Evolutionary conservation across 2,888 invertebrate species (phyloP).

Genomic region (Plusia festucae): DNA sequence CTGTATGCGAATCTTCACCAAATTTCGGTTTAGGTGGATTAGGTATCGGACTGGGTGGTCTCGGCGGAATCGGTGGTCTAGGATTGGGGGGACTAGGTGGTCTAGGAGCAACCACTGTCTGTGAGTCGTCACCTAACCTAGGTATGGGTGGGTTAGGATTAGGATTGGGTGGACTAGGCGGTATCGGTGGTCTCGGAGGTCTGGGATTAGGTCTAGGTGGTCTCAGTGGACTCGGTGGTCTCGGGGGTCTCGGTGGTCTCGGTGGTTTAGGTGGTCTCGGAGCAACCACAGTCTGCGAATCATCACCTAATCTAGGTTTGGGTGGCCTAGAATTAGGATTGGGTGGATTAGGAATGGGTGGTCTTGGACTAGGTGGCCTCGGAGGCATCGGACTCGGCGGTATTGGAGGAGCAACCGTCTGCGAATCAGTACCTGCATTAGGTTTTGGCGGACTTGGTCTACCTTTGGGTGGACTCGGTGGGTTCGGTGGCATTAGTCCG

Average conservation of each 20-base stretch:
- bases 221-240: slow-evolving; percentile 21
- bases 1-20: slow-evolving; percentile 25
- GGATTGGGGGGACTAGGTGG: slow-evolving; percentile 6
- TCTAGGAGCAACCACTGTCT: not conserved
- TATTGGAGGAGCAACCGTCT: slow-evolving; percentile 6
- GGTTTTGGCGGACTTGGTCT: not conserved
- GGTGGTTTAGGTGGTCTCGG: slow-evolving; percentile 14
- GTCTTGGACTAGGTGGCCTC: slow-evolving; percentile 17
- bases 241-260: slow-evolving; percentile 17
- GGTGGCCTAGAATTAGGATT: slow-evolving; percentile 25
- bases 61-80: slow-evolving; percentile 1
- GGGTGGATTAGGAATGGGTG: slow-evolving; percentile 19
- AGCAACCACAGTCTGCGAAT: slow-evolving; percentile 17
- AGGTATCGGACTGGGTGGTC: slow-evolving; percentile 18
- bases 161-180: slow-evolving; percentile 30
- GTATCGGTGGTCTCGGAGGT: slow-evolving; percentile 33
- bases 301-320: slow-evolving; percentile 5
- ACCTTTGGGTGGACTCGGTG: slow-evolving; percentile 11
- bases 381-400: slow-evolving; percentile 13
- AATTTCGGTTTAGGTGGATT: slow-evolving; percentile 34
- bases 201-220: slow-evolving; percentile 19
- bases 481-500: not conserved
- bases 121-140: not conserved
- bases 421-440: not conserved
- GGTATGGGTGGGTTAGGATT: slow-evolving; percentile 16